Base-by-base conservation (phyloP, 2,113 vertebrate genomes). In the Nothobranchius furzeri region DNA sequence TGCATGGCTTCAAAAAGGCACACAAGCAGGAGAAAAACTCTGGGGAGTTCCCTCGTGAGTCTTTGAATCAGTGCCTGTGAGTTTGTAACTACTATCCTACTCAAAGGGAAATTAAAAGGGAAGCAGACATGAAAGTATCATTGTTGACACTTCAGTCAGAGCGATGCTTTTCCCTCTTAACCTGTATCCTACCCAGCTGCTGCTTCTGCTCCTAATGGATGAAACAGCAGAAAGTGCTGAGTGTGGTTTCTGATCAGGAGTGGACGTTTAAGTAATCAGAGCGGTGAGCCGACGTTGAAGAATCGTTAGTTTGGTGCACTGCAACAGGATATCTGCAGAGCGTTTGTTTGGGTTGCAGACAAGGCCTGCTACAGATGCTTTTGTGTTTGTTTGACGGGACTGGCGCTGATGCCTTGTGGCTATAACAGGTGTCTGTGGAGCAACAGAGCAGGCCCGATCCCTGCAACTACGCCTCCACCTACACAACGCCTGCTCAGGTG, bases 191-290 rank as follows among this genome's bases (percentile, higher is more conserved):
- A 81, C 76, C 76, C 46, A 0, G 12, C 15, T 7, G 20, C 37
- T 12, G 36, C 57, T 40, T 7, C 37, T 30, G 37, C 6, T 40
- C 7, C 37, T 62, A 72, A 76, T 49, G 37, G 50, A 55, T 76
- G 61, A 67, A 67, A 78, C 75, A 62, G 59, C 62, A 49, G 73
- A 55, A 83, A 78, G 68, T 62, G 65, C 61, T 14, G 45, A 68
- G 67, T 57, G 64, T 0, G 15, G 54, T 40, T 80, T 90, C 88
- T 90, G 89, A 89, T 88, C 85, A 75, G 65, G 8, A 14, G 68
- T 73, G 76, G 82, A 75, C 59, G 37, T 62, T 80, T 69, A 70
- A 85, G 57, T 79, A 87, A 88, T 83, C 75, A 86, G 82, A 68
- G 76, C 60, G 46, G 68, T n/a, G 45, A 68, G 56, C 49, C 58